Conservation (phyloP, 2,888 invertebrate species). For the Chloroclysta siterata region DNA sequence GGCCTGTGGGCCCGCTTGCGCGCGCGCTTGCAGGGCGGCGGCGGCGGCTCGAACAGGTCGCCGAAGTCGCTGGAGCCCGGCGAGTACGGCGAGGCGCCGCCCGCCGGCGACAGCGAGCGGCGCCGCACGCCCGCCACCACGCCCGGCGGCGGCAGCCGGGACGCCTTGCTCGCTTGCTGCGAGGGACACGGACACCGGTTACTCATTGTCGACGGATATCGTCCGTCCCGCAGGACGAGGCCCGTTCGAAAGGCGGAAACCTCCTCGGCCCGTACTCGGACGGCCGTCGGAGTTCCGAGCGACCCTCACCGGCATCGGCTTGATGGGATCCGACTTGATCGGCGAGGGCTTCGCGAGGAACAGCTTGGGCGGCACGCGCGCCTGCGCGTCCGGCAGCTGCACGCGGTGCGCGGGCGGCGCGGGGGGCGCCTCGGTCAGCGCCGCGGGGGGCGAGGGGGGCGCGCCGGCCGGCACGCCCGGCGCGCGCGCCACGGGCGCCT, state of each 20-base stretch:
- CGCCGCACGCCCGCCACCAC: conserved; percentile 41
- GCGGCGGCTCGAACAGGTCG: conserved; percentile 93
- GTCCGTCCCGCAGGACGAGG: no score
- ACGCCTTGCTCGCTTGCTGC: conserved; percentile 46
- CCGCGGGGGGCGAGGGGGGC: conserved; percentile 44
- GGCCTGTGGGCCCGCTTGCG: conserved; percentile 71
- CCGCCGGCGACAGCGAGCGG: conserved; percentile 63
- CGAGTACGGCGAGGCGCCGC: conserved; percentile 91
- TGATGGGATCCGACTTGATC: conserved; percentile 85
- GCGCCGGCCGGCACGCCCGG: conserved; percentile 42
- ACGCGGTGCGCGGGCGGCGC: conserved; percentile 54
- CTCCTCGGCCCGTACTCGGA: no score
- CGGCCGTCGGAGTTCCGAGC: not conserved
- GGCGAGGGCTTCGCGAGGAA: conserved; percentile 80
- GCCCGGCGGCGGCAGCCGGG: conserved; percentile 60
- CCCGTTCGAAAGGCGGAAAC: no score
- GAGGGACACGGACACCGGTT: conserved; percentile 1
- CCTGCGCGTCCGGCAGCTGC: conserved; percentile 78
- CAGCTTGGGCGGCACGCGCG: conserved; percentile 79
- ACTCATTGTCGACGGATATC: no score
- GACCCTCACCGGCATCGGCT: conserved; percentile 73
- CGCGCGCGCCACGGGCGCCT: conserved; percentile 62
- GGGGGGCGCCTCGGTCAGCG: conserved; percentile 41
- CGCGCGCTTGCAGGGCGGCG: conserved; percentile 87
- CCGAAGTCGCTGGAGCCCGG: conserved; percentile 95